Evolutionary conservation across 1,140 invertebrate species (phyloP).

Genomic region (Magallana angulata): DNA sequence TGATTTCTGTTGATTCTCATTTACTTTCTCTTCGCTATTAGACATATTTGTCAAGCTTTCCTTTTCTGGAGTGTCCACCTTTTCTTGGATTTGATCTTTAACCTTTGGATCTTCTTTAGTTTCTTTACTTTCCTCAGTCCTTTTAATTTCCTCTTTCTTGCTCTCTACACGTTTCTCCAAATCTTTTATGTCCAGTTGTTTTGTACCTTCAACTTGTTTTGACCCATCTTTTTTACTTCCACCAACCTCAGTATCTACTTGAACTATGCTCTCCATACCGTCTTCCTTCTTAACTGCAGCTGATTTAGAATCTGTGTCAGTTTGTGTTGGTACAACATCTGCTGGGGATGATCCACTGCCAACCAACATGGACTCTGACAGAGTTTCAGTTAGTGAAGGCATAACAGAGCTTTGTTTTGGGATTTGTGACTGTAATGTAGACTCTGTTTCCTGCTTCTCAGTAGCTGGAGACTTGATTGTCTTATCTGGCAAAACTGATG

Average conservation of each 20-base stretch:
- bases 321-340: slow-evolving; percentile 11
- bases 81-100: background rate
- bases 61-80: background rate
- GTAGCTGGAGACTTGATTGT: background rate
- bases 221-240: background rate
- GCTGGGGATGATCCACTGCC: slow-evolving; percentile 9
- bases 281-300: background rate
- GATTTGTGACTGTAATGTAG: background rate
- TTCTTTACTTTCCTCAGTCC: background rate
- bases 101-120: background rate
- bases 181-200: background rate
- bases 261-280: background rate
- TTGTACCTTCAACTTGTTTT: background rate
- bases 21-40: background rate
- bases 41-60: background rate
- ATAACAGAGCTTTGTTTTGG: slow-evolving; percentile 8
- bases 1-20: background rate
- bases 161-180: background rate
- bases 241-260: background rate
- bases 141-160: background rate
- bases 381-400: background rate
- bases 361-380: background rate
- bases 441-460: background rate
- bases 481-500: background rate
- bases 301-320: background rate